Percentiles rank a stretch among this genome's conserved stretches.
These are phyloP conservation scores for Leucophora obtusa DNA, from an alignment of 2,888 invertebrate genomes.

Conservation along the genomic window DNA sequence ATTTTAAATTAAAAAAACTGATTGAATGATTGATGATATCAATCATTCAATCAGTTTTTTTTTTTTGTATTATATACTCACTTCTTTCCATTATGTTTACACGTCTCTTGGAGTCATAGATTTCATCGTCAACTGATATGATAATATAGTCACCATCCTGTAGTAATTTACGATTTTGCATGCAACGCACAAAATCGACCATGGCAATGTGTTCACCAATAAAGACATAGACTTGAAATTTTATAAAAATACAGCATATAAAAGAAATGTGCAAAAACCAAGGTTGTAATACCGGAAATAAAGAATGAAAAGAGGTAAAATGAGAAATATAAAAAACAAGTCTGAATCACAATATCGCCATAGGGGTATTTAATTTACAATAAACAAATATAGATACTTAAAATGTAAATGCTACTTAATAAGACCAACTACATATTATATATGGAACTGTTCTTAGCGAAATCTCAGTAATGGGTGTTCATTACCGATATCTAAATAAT, in stretches of 20 bases:
- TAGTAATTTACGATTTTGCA: slow-evolving; percentile 86
- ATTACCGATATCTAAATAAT: no score
- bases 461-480: no score
- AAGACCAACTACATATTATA: no score
- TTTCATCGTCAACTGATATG: slow-evolving; percentile 92
- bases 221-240: slow-evolving; percentile 89
- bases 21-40: slow-evolving; percentile 8
- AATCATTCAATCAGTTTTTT: slow-evolving; percentile 8
- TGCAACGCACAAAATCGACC: slow-evolving; percentile 89
- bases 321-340: background rate
- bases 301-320: background rate
- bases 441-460: no score
- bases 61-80: slow-evolving; percentile 64
- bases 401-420: no score
- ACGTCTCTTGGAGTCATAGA: slow-evolving; percentile 84
- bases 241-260: background rate
- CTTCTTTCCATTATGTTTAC: slow-evolving; percentile 80
- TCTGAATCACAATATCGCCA: background rate
- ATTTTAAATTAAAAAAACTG: background rate
- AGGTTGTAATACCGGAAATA: no score
- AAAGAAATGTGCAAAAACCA: no score
- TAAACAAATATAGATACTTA: no score
- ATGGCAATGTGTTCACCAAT: slow-evolving; percentile 92
- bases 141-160: slow-evolving; percentile 90
- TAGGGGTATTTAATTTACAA: background rate